Evolutionary conservation across 2,113 vertebrate species (phyloP), one percentile per base, ranked within the genome.

Genomic region (Onychorhynchus coronatus): DNA sequence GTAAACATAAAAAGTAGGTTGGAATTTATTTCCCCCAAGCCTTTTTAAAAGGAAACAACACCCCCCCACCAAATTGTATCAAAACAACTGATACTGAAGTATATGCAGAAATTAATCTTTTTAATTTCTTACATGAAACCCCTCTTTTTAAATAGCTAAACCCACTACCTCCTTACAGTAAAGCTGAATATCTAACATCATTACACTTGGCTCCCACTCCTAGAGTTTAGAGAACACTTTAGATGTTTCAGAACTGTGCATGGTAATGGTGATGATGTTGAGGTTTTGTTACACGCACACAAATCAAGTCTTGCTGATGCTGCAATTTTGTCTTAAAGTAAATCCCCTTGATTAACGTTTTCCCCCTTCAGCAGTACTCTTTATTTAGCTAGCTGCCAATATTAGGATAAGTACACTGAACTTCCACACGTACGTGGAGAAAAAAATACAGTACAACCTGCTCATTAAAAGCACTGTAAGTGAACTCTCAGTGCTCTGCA

Each of bases 311-410:
- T 87, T 78, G 52, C 6, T 61, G 23, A 74, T 21, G 16, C 41
- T 81, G 35, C 44, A 13, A 6, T 65, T 93, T 53, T 74, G 30
- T 50, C 55, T 49, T 30, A 22, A 89, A 93, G 72, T 56, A 92
- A 90, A 84, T 83, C 41, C n/a, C 67, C 39, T 63, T 22, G 62
- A 91, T 83, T 35, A 83, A 74, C 14, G 15, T 49, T 58, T 25
- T 8, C 17, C 35, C 19, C 14, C 42, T 67, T 61, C 76, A 89
- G 70, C 83, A 86, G 53, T 39, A 55, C 12, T 91, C 25, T 93
- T 94, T 88, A 95, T 84, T 93, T 91, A 62, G 52, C 68, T 52
- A 86, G 75, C 85, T 91, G 90, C 63, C 85, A 74, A 44, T 14
- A 47, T 17, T 19, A 58, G 35, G 65, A 2, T 42, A 76, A 52